Evolutionary conservation across 2,888 invertebrate genomes (phyloP).

Genomic region (Metellina segmentata): DNA sequence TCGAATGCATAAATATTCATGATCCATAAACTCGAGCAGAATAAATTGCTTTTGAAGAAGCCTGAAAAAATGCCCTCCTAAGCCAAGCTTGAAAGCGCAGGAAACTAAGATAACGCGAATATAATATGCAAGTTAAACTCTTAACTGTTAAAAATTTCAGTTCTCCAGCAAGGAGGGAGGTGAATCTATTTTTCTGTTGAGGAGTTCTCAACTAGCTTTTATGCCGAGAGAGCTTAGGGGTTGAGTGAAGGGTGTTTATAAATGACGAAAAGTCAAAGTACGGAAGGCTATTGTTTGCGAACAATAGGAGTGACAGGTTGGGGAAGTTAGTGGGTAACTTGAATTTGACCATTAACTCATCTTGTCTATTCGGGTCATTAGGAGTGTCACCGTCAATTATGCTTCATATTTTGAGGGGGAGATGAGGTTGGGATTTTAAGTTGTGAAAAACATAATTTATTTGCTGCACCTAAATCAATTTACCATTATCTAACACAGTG

Average conservation of each 20-base stretch:
- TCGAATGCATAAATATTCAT: conserved; percentile 66
- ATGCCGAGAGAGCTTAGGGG: background rate
- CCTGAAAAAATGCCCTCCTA: conserved; percentile 40
- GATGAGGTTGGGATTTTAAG: too few relatives aligned
- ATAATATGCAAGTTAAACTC: conserved; percentile 67
- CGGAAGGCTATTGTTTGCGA: conserved; percentile 13
- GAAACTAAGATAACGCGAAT: conserved; percentile 64
- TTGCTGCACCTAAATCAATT: too few relatives aligned
- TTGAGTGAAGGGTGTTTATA: conserved; percentile 40
- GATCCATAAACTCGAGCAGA: conserved; percentile 60
- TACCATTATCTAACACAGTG: too few relatives aligned
- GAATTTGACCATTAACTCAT: conserved; percentile 14
- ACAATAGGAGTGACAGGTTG: conserved; percentile 31
- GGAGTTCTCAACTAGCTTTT: background rate
- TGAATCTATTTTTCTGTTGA: conserved; percentile 33
- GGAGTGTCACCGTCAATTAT: background rate
- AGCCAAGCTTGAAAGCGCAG: conserved; percentile 27
- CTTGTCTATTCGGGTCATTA: background rate
- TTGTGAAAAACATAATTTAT: too few relatives aligned
- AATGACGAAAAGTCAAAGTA: conserved; percentile 23
- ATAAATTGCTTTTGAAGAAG: conserved; percentile 55
- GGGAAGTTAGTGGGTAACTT: conserved; percentile 17
- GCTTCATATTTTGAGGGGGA: background rate
- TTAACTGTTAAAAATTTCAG: conserved; percentile 62
- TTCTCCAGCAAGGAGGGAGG: conserved; percentile 4